Base-by-base conservation (phyloP, 2,888 invertebrate genomes). In the Mechanitis mazaeus region DNA sequence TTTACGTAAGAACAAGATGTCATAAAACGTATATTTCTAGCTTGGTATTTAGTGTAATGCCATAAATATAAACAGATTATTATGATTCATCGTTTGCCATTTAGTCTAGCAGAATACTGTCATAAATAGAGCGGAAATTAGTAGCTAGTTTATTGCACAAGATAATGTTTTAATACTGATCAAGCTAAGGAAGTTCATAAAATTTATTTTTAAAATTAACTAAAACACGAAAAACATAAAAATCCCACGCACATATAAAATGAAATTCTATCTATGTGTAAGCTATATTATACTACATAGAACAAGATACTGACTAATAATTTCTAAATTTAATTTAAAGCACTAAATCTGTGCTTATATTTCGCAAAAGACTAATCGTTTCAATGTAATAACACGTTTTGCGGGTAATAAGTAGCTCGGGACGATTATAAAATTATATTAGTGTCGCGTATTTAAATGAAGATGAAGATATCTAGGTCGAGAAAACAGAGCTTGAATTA, bases 51-150 rank as follows among this genome's bases (percentile, higher is more conserved):
- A 58, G 62, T 56, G 20, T 57, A 64, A 56, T 50, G 58, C 54
- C 46, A 55, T 67, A 55, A 67, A 70, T 50, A 50, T 50, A 50
- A 67, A 67, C 66, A 68, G 64, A 62, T 47, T 50, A 53, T 20
- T 61, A 60, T 66, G 68, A 70, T 50, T 67, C 66, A 69, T 59
- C 54, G 60, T 57, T 59, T 61, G 60, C 67, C 64, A 74, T 76
- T 75, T 75, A 74, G 75, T 66, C 68, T 63, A 64, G 64, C 73
- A 75, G 68, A 68, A 73, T 71, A 72, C 20, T 69, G 67, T 75
- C 73, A 74, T 78, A 79, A 76, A 80, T 78, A 76, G 76, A 79
- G 74, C 80, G 77, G 76, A 80, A 78, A 80, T 77, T 78, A 80
- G 77, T 73, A 20, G 80, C 80, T 73, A 81, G 69, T 81, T 80